Conservation (phyloP, 92 coral and sea anemone species). For the Bergia sp. region DNA sequence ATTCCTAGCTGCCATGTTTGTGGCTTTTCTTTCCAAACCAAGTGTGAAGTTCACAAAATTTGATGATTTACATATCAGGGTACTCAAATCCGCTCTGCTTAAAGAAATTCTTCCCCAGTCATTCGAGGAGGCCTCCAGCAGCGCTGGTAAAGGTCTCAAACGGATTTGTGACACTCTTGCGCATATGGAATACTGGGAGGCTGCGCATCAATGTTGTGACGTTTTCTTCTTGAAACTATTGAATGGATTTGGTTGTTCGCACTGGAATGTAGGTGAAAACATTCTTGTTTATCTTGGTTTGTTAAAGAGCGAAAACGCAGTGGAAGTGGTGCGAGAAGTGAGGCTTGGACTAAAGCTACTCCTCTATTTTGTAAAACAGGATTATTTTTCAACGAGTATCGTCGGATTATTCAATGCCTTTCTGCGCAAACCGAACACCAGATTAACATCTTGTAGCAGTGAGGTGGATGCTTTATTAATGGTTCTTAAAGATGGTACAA, state of each 20-base stretch:
- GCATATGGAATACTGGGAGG: slow-evolving; percentile 62
- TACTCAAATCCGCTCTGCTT: slow-evolving; percentile 68
- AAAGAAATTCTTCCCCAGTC: slow-evolving; percentile 67
- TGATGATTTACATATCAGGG: slow-evolving; percentile 47
- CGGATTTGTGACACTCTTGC: slow-evolving; percentile 78
- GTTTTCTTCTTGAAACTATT: slow-evolving; percentile 38
- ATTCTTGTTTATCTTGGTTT: slow-evolving; percentile 72
- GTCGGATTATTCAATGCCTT: slow-evolving; percentile 54
- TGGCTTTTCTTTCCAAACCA: slow-evolving; percentile 81
- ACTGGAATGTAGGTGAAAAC: slow-evolving; percentile 56
- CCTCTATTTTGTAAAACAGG: slow-evolving; percentile 43
- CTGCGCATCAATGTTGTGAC: slow-evolving; percentile 58
- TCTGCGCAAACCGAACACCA: slow-evolving; percentile 56
- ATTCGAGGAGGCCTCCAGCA: slow-evolving; percentile 53
- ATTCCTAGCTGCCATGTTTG: slow-evolving; percentile 78
- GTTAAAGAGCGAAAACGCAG: slow-evolving; percentile 65
- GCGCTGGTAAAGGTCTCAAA: slow-evolving; percentile 70
- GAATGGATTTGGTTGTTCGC: slow-evolving; percentile 35
- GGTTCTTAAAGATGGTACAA: background rate
- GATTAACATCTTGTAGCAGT: slow-evolving; percentile 21
- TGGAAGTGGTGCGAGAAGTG: slow-evolving; percentile 60
- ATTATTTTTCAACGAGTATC: slow-evolving; percentile 51
- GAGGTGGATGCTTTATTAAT: slow-evolving; percentile 38
- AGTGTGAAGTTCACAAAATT: slow-evolving; percentile 50
- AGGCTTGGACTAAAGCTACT: slow-evolving; percentile 57